These are phyloP conservation scores for Drosophila funebris DNA, from an alignment of 1,140 invertebrate species.

Conservation along the genomic window DNA sequence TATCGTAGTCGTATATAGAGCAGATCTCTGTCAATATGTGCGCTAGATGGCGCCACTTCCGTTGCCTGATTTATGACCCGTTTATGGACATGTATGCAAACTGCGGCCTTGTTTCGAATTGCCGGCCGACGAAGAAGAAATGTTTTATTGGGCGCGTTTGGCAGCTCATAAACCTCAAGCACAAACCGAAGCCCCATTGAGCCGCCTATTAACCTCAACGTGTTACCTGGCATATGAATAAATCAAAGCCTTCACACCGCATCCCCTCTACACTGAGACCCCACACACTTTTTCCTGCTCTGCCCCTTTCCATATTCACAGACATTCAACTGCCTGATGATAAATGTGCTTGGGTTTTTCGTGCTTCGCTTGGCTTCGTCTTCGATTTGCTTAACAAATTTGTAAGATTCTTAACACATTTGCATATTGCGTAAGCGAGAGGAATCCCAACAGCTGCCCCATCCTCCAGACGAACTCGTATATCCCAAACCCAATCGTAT, in stretches of 20 bases:
- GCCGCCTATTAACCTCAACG: conserved; percentile 71
- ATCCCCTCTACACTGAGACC: background rate
- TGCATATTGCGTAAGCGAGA: conserved; percentile 71
- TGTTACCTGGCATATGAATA: conserved; percentile 74
- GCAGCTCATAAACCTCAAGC: conserved; percentile 66
- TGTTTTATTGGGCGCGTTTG: conserved; percentile 56
- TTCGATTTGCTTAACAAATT: conserved; percentile 82
- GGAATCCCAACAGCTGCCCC: conserved; percentile 5
- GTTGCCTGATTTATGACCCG: conserved; percentile 21
- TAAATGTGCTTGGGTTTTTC: conserved; percentile 65
- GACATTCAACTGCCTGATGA: conserved; percentile 56
- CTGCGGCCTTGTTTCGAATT: conserved; percentile 7
- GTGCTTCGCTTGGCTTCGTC: conserved; percentile 40
- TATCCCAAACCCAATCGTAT: background rate
- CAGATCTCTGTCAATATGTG: background rate
- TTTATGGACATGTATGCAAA: conserved; percentile 24
- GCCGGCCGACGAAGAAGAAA: conserved; percentile 1
- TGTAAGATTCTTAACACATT: conserved; percentile 79
- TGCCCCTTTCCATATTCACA: background rate
- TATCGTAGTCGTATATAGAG: background rate
- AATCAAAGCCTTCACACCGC: conserved; percentile 65
- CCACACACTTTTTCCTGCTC: background rate
- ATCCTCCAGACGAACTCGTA: background rate
- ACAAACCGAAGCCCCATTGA: conserved; percentile 52
- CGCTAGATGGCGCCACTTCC: conserved; percentile 25